These are phyloP conservation scores for Oncopodura yosiiana DNA, from an alignment of 1,140 invertebrate species.

Conservation along the genomic window DNA sequence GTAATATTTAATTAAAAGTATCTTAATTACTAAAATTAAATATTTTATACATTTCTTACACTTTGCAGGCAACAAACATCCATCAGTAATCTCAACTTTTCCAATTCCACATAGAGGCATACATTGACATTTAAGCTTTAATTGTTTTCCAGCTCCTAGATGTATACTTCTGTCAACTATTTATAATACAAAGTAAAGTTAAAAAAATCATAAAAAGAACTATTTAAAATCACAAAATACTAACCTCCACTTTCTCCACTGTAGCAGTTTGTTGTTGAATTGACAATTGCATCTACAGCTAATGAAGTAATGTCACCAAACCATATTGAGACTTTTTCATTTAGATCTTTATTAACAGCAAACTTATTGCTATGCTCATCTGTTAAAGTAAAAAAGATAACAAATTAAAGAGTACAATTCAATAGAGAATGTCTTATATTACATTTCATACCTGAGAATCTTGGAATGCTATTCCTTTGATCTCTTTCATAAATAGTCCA, in stretches of 20 bases:
- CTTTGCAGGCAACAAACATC: conserved; percentile 15
- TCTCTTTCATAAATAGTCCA: too few relatives aligned
- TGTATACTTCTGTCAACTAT: conserved; percentile 19
- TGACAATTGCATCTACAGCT: conserved; percentile 23
- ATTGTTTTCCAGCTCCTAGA: conserved; percentile 10
- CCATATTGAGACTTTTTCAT: conserved; percentile 13
- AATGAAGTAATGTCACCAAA: conserved; percentile 14
- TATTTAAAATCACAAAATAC: conserved; percentile 2
- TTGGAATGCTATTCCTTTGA: too few relatives aligned
- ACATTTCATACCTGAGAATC: too few relatives aligned
- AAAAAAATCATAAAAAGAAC: not conserved
- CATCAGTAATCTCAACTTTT: conserved; percentile 9
- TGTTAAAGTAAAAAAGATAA: too few relatives aligned
- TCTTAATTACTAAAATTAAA: not conserved
- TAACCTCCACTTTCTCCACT: conserved; percentile 9
- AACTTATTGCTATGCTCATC: too few relatives aligned
- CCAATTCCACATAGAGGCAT: conserved; percentile 3
- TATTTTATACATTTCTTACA: conserved; percentile 1
- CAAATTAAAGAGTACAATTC: too few relatives aligned
- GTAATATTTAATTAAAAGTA: not conserved
- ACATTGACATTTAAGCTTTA: conserved; percentile 6
- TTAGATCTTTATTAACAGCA: not conserved
- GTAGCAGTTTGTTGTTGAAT: conserved; percentile 15
- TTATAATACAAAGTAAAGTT: not conserved
- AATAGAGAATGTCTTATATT: too few relatives aligned